These are phyloP conservation scores for Stictocephala bisonia DNA, from an alignment of 2,888 invertebrate genomes.

Conservation along the genomic window DNA sequence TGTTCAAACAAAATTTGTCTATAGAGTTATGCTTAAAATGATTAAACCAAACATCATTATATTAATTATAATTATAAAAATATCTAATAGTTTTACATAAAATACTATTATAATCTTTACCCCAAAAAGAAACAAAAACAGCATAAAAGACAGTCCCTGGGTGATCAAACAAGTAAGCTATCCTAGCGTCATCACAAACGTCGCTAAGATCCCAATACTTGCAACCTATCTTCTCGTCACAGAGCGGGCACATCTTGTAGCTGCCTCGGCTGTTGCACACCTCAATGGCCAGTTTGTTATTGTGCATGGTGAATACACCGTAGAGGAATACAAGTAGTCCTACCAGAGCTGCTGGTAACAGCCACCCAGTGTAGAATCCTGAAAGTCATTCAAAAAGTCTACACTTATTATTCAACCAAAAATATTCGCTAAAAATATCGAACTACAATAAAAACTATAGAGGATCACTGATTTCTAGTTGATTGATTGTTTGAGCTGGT, in stretches of 20 bases:
- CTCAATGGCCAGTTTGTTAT: slow-evolving; percentile 66
- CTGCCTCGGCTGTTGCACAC: slow-evolving; percentile 65
- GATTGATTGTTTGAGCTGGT: no score
- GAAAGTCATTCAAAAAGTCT: no score
- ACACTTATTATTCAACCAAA: no score
- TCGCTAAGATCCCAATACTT: slow-evolving; percentile 68
- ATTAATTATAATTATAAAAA: no score
- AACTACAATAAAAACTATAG: no score
- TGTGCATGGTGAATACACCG: slow-evolving; percentile 66
- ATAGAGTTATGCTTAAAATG: no score
- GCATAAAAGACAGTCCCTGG: slow-evolving; percentile 70
- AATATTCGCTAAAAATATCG: no score
- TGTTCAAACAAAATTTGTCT: no score
- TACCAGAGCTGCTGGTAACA: slow-evolving; percentile 68
- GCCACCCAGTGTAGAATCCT: slow-evolving; percentile 71
- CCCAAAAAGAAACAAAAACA: slow-evolving; percentile 69
- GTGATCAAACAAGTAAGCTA: slow-evolving; percentile 70
- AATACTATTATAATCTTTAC: slow-evolving; percentile 60
- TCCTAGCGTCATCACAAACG: slow-evolving; percentile 66
- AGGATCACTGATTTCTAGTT: no score
- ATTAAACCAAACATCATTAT: no score
- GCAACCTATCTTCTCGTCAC: slow-evolving; percentile 68
- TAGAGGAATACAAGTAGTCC: slow-evolving; percentile 69
- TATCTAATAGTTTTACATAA: no score
- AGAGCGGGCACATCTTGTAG: slow-evolving; percentile 69